A percentile compares a stretch with the other conserved stretches of the same genome.
phyloP scores from a whole-genome alignment of 2,113 vertebrate species.

The Marmota flaviventris region DNA sequence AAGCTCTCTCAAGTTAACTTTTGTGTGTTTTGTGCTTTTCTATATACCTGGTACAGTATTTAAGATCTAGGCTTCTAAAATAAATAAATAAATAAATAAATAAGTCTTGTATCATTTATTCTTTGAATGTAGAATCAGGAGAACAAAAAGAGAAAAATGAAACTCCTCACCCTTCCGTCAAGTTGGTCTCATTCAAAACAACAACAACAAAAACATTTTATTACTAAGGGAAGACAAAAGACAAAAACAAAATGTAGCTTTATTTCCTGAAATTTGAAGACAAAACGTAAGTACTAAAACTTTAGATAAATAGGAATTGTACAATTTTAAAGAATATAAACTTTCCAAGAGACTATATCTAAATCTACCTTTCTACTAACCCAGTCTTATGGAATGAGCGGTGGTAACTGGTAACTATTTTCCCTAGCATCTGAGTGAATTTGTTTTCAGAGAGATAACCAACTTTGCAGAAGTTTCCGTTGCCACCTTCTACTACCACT shows the following conservation, averaged over 20 bases:
- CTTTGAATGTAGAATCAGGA: neutral
- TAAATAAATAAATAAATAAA: neutral
- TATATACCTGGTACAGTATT: neutral
- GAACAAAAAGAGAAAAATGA: neutral
- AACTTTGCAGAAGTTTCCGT: neutral
- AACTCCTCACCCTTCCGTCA: conserved; percentile 19
- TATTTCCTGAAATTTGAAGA: conserved; percentile 41
- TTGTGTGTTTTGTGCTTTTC: neutral
- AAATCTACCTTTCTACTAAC: neutral
- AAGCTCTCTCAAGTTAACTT: neutral
- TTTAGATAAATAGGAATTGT: neutral
- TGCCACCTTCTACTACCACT: neutral
- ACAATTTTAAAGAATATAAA: neutral
- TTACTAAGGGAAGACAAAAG: neutral
- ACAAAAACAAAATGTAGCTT: conserved; percentile 1
- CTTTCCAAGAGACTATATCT: neutral
- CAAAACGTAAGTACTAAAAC: neutral
- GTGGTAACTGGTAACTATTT: neutral
- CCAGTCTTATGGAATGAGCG: neutral
- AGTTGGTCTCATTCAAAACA: neutral
- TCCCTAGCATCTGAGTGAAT: neutral
- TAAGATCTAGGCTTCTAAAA: neutral
- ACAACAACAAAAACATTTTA: neutral
- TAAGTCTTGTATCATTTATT: neutral
- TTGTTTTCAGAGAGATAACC: neutral